Evolutionary conservation across 1,140 invertebrate genomes (phyloP), one percentile per base, ranked within the genome.

Genomic region (Notospermus geniculatus): DNA sequence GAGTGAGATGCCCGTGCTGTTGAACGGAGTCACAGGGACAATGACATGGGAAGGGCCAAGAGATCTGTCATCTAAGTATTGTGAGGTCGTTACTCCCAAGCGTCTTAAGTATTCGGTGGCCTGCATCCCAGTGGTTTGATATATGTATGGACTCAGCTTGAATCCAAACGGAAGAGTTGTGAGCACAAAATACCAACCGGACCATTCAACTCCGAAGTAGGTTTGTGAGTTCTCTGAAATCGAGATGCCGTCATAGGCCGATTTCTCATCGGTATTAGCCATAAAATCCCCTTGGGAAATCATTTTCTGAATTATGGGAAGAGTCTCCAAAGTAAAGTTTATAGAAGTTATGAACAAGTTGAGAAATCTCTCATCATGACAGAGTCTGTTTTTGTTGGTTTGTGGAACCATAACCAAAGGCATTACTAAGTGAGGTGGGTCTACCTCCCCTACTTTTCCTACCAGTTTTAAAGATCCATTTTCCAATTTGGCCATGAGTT

Each of bases 331-430:
- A 45, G 30, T 52, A 52, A 64, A 59, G 27, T 46, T 36, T n/a
- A 17, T 27, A 28, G 55, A 46, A 27, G 36, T 32, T 1, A 29
- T 60, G 41, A 54, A 59, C 13, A 59, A 23, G 58, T 58, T 63
- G 2, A 63, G n/a, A 29, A 43, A 63, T 4, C 61, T 22, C 27
- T 63, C 61, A 27, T 63, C 61, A 45, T 63, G 61, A 22, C 55
- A 59, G 17, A 53, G 15, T 15, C 61, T 23, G 13, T 36, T 28
- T 52, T 62, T 62, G 17, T 11, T 36, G 7, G 39, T 43, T 7
- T 15, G 4, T n/a, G 5, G 5, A 9, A 23, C 46, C 25, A 50
- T 36, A 36, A 36, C 25, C n/a, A 50, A 5, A 7, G 46, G 46
- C 46, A 50, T 50, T n/a, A 50, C 46, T 5, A 50, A n/a, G 25